Conservation (phyloP, 2,888 invertebrate genomes). For the Caenorhabditis plicata region DNA sequence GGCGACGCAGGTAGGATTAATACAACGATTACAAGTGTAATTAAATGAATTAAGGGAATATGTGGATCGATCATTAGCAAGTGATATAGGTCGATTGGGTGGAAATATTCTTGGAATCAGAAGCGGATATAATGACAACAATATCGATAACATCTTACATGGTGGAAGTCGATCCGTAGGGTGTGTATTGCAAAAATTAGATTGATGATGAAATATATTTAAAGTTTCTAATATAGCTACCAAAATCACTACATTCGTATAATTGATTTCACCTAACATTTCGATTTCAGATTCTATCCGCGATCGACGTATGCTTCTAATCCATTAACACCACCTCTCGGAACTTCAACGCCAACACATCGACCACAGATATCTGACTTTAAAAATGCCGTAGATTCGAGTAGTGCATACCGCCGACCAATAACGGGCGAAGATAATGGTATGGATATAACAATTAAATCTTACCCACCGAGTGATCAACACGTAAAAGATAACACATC, state of each 20-base stretch:
- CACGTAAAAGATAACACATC: constrained; percentile 7
- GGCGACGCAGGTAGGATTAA: constrained; percentile 38
- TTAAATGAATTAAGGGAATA: constrained; percentile 42
- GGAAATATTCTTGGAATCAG: constrained; percentile 47
- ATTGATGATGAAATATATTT: neutral
- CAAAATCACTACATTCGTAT: too few relatives aligned
- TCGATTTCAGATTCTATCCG: constrained; percentile 34
- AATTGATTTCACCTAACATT: constrained; percentile 2
- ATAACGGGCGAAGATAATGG: constrained; percentile 38
- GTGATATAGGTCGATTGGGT: constrained; percentile 58
- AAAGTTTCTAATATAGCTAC: constrained; percentile 5
- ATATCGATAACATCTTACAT: constrained; percentile 39
- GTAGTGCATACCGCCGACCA: constrained; percentile 30
- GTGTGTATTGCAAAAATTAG: constrained; percentile 6
- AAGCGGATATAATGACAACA: constrained; percentile 50
- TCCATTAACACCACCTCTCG: constrained; percentile 64
- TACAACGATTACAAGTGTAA: neutral
- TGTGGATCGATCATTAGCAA: constrained; percentile 56
- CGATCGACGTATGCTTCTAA: constrained; percentile 63
- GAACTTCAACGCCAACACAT: constrained; percentile 61
- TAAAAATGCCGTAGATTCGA: constrained; percentile 26
- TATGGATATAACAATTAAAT: constrained; percentile 37
- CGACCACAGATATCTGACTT: constrained; percentile 32
- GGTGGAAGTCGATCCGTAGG: constrained; percentile 39
- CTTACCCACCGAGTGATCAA: constrained; percentile 35